These are phyloP conservation scores for Pimephales promelas DNA, from an alignment of 2,113 vertebrate genomes.

Conservation along the genomic window DNA sequence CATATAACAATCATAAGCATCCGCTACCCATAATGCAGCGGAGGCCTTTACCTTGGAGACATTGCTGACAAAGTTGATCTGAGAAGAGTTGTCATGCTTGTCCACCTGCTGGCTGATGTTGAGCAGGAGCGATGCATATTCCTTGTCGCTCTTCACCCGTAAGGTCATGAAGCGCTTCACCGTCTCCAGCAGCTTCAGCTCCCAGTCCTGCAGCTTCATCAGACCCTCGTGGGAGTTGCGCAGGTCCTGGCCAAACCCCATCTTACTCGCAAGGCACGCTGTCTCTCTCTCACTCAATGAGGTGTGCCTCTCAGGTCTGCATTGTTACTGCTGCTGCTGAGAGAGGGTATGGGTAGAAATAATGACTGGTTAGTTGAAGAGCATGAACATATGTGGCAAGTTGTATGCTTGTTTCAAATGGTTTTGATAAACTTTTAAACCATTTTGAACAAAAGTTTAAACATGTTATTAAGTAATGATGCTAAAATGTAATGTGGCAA, in stretches of 20 bases:
- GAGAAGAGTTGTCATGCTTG: conserved; percentile 84
- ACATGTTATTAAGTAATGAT: not conserved
- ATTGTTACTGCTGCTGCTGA: conserved; percentile 45
- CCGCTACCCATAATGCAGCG: not conserved
- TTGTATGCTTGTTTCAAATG: not conserved
- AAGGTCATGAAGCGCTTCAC: conserved; percentile 97
- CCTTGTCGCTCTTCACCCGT: conserved; percentile 96
- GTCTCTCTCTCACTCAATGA: conserved; percentile 19
- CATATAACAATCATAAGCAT: not conserved
- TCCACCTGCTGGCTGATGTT: conserved; percentile 95
- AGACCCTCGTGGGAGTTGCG: conserved; percentile 94
- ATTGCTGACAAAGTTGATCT: conserved; percentile 89
- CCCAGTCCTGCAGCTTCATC: conserved; percentile 97
- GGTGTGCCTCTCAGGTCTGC: conserved; percentile 54
- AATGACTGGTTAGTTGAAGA: not conserved
- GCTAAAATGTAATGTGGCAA: not conserved
- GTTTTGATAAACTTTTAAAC: not conserved
- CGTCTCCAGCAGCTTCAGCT: conserved; percentile 91
- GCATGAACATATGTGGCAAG: not conserved
- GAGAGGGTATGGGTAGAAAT: not conserved
- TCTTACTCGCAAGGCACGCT: conserved; percentile 79
- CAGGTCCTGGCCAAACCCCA: conserved; percentile 97
- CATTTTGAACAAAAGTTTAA: not conserved
- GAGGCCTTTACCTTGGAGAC: conserved; percentile 85
- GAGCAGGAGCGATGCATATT: conserved; percentile 92